These are phyloP conservation scores for Tachina fera DNA, from an alignment of 2,888 invertebrate species.

Conservation along the genomic window DNA sequence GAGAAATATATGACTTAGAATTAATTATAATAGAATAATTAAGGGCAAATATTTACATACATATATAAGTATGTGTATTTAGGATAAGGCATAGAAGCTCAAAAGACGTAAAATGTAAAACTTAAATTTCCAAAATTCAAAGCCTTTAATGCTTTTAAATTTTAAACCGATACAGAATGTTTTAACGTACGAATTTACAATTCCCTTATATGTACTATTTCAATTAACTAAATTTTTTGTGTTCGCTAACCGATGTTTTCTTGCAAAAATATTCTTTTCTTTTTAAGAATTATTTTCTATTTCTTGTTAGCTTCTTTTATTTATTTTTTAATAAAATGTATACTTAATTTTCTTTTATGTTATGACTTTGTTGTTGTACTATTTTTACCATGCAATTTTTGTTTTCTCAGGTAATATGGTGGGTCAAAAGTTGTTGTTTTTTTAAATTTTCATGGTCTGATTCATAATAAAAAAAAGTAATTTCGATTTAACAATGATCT, in stretches of 20 bases:
- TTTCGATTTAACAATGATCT: background rate
- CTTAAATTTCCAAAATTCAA: too few species aligned
- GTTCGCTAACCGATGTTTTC: slow-evolving; percentile 39
- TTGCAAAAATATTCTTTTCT: slow-evolving; percentile 63
- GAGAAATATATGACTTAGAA: too few species aligned
- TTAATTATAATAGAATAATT: too few species aligned
- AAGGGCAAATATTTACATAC: too few species aligned
- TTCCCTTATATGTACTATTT: slow-evolving; percentile 3
- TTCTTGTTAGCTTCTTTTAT: slow-evolving; percentile 10
- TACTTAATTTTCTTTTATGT: slow-evolving; percentile 41
- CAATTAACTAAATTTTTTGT: background rate
- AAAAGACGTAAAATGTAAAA: too few species aligned
- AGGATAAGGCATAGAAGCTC: background rate
- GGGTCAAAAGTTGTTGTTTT: slow-evolving; percentile 64
- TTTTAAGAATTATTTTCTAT: background rate
- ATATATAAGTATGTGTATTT: background rate
- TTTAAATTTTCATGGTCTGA: slow-evolving; percentile 14
- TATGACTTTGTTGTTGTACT: slow-evolving; percentile 66
- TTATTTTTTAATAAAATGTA: slow-evolving; percentile 43
- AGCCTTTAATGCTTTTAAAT: too few species aligned
- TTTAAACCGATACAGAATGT: background rate
- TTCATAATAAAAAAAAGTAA: background rate
- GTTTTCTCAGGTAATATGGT: slow-evolving; percentile 69
- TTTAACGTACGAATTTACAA: slow-evolving; percentile 1
- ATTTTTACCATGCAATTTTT: slow-evolving; percentile 65